Conservation (phyloP, 1,140 invertebrate species). For the Penaeus chinensis region DNA sequence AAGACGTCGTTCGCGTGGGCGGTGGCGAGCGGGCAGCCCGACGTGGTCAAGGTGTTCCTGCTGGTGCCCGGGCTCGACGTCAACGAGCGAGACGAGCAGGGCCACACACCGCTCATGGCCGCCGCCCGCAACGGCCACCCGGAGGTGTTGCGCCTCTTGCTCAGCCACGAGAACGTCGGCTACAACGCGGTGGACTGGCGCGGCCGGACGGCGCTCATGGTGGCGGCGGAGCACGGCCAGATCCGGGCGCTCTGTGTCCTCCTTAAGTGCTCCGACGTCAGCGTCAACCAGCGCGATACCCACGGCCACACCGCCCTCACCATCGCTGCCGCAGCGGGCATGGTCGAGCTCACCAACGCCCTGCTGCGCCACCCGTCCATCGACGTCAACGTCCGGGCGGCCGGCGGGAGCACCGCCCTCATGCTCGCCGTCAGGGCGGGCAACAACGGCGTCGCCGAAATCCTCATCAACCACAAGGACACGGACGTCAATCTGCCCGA, state of each 20-base stretch:
- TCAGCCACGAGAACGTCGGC: constrained; percentile 52
- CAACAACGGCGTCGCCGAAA: constrained; percentile 60
- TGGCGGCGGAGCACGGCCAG: constrained; percentile 91
- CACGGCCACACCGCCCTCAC: constrained; percentile 55
- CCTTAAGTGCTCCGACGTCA: constrained; percentile 48
- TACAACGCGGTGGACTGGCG: constrained; percentile 71
- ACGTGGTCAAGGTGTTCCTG: constrained; percentile 63
- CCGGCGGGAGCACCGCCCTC: constrained; percentile 46
- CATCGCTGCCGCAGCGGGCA: constrained; percentile 45
- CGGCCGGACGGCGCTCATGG: constrained; percentile 92
- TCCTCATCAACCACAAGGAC: constrained; percentile 40
- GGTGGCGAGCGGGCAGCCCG: constrained; percentile 61
- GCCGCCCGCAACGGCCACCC: constrained; percentile 58
- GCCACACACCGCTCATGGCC: constrained; percentile 60
- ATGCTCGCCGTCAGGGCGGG: constrained; percentile 50
- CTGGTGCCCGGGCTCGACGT: constrained; percentile 59
- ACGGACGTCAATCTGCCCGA: constrained; percentile 56
- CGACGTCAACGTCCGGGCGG: constrained; percentile 83
- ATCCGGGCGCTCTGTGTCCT: constrained; percentile 65
- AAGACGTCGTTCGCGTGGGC: constrained; percentile 63
- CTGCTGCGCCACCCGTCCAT: constrained; percentile 86
- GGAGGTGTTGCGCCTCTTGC: constrained; percentile 47
- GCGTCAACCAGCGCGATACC: constrained; percentile 55
- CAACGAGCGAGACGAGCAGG: constrained; percentile 60
- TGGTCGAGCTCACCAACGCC: constrained; percentile 77